Evolutionary conservation across 1,140 invertebrate genomes (phyloP).

Genomic region (Neoseiulus cucumeris): DNA sequence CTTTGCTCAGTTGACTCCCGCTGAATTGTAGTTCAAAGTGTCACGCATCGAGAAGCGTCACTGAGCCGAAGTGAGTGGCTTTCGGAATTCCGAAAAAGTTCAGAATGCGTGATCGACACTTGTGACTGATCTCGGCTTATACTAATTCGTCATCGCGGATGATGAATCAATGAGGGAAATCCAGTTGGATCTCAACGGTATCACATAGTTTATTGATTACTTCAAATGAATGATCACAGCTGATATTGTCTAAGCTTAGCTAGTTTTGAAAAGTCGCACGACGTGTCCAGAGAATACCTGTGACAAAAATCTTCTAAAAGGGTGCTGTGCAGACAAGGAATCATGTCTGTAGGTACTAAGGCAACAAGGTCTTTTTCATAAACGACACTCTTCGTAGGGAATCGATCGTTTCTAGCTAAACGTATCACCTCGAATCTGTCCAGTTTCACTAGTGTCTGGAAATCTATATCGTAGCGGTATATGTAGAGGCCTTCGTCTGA

Average conservation of each 20-base stretch:
- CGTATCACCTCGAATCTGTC: not conserved
- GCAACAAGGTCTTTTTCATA: not conserved
- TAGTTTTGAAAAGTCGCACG: not conserved
- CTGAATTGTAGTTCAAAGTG: no score
- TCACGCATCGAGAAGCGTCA: no score
- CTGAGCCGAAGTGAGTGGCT: no score
- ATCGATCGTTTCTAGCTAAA: not conserved
- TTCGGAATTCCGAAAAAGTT: no score
- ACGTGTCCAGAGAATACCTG: not conserved
- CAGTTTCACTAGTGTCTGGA: not conserved
- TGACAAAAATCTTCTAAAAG: slow-evolving; percentile 2
- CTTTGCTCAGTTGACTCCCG: no score
- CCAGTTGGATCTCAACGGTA: no score
- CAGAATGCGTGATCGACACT: no score
- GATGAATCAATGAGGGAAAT: no score
- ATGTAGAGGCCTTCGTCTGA: not conserved
- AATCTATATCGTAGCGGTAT: not conserved
- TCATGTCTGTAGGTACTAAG: slow-evolving; percentile 1
- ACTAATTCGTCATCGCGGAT: no score
- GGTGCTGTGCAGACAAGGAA: not conserved
- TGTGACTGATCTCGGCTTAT: no score
- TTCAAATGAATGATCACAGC: not conserved
- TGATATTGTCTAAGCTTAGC: not conserved
- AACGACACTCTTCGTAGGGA: not conserved
- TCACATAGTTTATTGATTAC: no score